Conservation (phyloP, 1,140 invertebrate species). For the Nasonia vitripennis region DNA sequence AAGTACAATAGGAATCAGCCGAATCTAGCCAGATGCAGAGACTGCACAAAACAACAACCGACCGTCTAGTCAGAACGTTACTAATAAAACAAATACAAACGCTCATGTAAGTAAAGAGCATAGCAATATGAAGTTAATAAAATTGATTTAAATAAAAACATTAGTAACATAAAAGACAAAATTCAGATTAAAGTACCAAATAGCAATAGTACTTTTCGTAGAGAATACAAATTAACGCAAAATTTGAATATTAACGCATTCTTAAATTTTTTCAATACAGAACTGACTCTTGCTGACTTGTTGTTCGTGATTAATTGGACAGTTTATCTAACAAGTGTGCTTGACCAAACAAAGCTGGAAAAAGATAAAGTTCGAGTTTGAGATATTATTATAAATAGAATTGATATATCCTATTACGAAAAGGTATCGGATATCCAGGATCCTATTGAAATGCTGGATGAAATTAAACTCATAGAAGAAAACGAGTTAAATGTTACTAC, state of each 20-base stretch:
- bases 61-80: no score
- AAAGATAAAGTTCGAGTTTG: background rate
- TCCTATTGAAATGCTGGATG: background rate
- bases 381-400: background rate
- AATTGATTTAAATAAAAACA: background rate
- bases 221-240: background rate
- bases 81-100: background rate
- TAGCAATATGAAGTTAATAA: background rate
- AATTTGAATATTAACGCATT: background rate
- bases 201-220: background rate
- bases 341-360: background rate
- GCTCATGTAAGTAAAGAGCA: background rate
- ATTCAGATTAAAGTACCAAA: background rate
- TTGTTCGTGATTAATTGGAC: background rate
- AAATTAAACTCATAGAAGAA: background rate
- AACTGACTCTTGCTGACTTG: background rate
- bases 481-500: no score
- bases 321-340: background rate
- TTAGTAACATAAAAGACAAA: background rate
- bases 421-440: background rate
- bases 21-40: no score
- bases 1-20: background rate
- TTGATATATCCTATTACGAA: background rate
- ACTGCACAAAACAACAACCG: no score
- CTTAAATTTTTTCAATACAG: background rate